Evolutionary conservation across 1,140 invertebrate genomes (phyloP).

Genomic region (Drosophila cardini): DNA sequence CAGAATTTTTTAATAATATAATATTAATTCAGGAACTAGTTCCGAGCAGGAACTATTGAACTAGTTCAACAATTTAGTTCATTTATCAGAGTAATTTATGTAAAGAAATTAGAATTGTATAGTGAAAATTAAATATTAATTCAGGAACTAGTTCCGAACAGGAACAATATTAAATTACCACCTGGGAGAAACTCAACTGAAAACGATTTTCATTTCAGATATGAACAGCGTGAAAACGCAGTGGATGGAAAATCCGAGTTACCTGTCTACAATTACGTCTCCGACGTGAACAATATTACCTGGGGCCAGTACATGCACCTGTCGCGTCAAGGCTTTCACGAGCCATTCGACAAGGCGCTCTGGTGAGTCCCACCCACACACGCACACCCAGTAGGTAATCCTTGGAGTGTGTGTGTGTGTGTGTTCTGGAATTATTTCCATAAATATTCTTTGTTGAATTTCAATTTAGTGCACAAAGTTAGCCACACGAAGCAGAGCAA

Average conservation of each 20-base stretch:
- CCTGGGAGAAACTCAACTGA: background rate
- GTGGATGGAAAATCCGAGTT: constrained; percentile 74
- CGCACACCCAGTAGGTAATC: no score
- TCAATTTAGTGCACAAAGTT: constrained; percentile 24
- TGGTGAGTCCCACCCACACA: constrained; percentile 61
- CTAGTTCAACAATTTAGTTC: no score
- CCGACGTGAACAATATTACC: constrained; percentile 83
- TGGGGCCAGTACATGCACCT: constrained; percentile 85
- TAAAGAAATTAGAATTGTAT: no score
- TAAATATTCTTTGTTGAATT: constrained; percentile 67
- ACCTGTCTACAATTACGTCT: constrained; percentile 86
- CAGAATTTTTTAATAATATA: no score
- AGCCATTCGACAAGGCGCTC: constrained; percentile 83
- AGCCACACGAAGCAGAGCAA: constrained; percentile 39
- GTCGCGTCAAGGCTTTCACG: constrained; percentile 81
- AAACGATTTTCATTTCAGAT: constrained; percentile 36
- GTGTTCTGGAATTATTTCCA: background rate
- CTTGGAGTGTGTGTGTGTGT: background rate
- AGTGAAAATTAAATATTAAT: no score
- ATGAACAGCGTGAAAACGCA: constrained; percentile 48
- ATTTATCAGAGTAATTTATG: no score
- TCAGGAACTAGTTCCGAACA: no score
- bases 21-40: no score
- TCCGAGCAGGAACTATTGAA: no score
- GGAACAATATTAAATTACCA: background rate